A percentile compares a stretch with the other conserved stretches of the same genome.
phyloP scores from a whole-genome alignment of 1,140 invertebrate genomes.

The Hestina assimilis region DNA sequence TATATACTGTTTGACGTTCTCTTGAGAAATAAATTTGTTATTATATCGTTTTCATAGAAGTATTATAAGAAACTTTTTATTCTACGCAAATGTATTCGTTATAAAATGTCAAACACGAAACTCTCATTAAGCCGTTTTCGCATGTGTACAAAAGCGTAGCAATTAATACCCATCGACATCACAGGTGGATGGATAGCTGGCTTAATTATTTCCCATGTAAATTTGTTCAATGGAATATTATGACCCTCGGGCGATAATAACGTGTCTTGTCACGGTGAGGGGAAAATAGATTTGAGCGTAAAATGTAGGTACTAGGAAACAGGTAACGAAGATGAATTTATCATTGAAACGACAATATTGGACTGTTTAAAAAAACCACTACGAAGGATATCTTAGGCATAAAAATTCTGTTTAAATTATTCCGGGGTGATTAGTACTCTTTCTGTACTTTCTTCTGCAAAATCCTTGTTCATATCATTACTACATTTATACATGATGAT shows the following conservation, averaged over 20 bases:
- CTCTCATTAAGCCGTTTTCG: constrained; percentile 1
- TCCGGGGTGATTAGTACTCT: too few relatives aligned
- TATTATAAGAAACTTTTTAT: background rate
- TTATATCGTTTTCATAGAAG: background rate
- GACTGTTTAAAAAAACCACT: too few relatives aligned
- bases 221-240: constrained; percentile 25
- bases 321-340: background rate
- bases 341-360: too few relatives aligned
- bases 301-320: constrained; percentile 13
- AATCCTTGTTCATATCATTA: too few relatives aligned
- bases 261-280: constrained; percentile 13
- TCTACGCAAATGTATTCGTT: background rate
- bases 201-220: constrained; percentile 27
- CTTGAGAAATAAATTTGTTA: too few relatives aligned
- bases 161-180: constrained; percentile 22
- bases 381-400: too few relatives aligned
- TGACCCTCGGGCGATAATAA: constrained; percentile 15
- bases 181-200: constrained; percentile 8
- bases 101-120: background rate
- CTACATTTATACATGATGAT: background rate
- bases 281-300: constrained; percentile 13
- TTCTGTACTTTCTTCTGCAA: too few relatives aligned
- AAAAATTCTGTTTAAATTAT: too few relatives aligned
- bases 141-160: constrained; percentile 4
- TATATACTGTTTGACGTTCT: too few relatives aligned